Conservation (phyloP, 2,888 invertebrate genomes). For the Acanthopleura granulata region DNA sequence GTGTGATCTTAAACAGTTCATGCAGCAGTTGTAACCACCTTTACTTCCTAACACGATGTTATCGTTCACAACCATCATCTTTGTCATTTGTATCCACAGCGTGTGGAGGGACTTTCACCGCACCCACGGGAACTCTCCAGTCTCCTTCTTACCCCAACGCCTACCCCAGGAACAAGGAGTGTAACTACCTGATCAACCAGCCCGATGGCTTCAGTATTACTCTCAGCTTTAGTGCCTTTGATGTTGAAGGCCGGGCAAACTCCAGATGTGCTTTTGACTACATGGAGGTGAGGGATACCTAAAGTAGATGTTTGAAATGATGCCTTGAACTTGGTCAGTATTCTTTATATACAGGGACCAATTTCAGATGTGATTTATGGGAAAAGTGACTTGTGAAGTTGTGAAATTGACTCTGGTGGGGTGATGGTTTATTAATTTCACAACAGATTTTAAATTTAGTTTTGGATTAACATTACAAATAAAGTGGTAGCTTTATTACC, state of each 20-base stretch:
- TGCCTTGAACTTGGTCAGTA: too few species aligned
- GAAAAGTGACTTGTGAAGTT: too few species aligned
- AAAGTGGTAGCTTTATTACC: too few species aligned
- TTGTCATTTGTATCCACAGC: slow-evolving; percentile 65
- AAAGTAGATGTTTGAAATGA: too few species aligned
- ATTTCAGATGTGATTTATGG: too few species aligned
- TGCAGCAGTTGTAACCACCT: too few species aligned
- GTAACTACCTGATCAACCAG: slow-evolving; percentile 55
- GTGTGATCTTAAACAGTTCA: too few species aligned
- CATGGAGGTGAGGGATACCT: slow-evolving; percentile 77
- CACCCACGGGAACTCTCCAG: slow-evolving; percentile 71
- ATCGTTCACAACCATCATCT: not conserved
- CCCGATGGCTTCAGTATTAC: slow-evolving; percentile 76
- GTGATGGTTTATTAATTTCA: too few species aligned
- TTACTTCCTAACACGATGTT: not conserved
- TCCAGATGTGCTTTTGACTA: slow-evolving; percentile 89
- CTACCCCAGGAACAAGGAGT: slow-evolving; percentile 59
- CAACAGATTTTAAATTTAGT: too few species aligned
- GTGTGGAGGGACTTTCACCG: slow-evolving; percentile 77
- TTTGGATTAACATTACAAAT: too few species aligned
- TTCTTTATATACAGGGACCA: too few species aligned
- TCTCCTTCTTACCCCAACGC: slow-evolving; percentile 61
- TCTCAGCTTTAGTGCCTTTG: slow-evolving; percentile 77
- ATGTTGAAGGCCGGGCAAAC: slow-evolving; percentile 70
- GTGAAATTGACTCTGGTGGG: too few species aligned